Base-by-base conservation (phyloP, 1,140 invertebrate species). In the Neoseiulus cucumeris region DNA sequence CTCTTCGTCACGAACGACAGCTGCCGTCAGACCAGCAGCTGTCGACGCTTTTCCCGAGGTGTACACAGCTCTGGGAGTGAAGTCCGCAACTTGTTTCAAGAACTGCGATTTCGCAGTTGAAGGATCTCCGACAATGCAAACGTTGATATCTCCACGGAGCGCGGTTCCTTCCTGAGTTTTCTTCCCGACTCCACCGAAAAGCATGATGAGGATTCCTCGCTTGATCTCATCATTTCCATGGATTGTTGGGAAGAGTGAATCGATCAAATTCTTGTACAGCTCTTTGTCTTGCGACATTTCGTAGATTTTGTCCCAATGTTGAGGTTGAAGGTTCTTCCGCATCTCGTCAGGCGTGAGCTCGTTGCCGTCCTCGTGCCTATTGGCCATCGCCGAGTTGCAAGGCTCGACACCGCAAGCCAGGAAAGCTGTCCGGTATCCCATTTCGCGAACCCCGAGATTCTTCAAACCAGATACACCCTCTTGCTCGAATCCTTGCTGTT, bases 161-260 rank as follows among this genome's bases (percentile, higher is more conserved):
- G 79, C 76, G 0, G 83, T 84, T 29, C 86, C 85, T 80, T 98
- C 94, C 28, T 82, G 76, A 0, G 94, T 97, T n/a, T 83, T 86
- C 77, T 99, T 99, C 0, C 87, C 83, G 9, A 99, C 94, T 1
- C 96, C 96, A 42, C 95, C 94, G 78, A 99, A 98, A 28, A 98
- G 74, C 89, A 98, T 97, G 7, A 99, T 75, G 1, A 97, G 78
- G 65, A 98, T 85, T 1, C 84, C 96, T 68, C 89, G 81, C 74
- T 99, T 99, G 0, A 99, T 87, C 77, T 99, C 93, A 69, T 97
- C 94, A 76, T 92, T 96, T 47, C 95, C 96, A 74, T 98, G 92
- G 73, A 99, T 90, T 14, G 92, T 88, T 0, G 96, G 93, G 73
- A 99, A 99, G 7, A 99, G 79, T 72, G 90, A 92, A 25, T 82